phyloP scores from a whole-genome alignment of 2,113 vertebrate species.

The Spermophilus dauricus region DNA sequence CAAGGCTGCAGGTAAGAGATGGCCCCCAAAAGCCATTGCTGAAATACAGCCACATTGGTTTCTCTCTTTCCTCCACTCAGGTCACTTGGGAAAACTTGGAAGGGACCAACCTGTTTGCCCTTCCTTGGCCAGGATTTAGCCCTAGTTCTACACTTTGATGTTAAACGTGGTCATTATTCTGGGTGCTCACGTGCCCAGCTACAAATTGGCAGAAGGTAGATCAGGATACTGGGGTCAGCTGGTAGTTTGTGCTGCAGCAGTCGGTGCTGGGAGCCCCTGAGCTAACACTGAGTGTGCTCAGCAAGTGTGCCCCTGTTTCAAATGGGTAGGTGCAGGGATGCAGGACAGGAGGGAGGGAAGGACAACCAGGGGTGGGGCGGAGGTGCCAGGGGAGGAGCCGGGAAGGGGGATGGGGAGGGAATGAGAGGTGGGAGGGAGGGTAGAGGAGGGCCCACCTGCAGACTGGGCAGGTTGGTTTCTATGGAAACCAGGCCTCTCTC shows the following conservation, averaged over 20 bases:
- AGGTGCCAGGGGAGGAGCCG: not conserved
- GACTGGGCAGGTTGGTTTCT: not conserved
- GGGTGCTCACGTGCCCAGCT: not conserved
- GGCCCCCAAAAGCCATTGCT: no score
- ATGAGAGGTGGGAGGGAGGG: not conserved
- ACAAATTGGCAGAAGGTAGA: not conserved
- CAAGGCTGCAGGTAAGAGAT: no score
- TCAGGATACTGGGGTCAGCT: no score
- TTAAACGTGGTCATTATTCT: not conserved
- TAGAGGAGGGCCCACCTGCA: not conserved
- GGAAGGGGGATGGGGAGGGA: not conserved
- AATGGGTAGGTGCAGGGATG: not conserved
- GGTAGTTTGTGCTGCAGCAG: not conserved
- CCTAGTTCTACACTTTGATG: not conserved
- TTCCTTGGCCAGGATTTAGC: not conserved
- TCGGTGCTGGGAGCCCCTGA: not conserved
- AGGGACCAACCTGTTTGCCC: not conserved
- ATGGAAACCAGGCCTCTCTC: not conserved
- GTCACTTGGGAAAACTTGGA: not conserved
- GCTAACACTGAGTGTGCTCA: not conserved
- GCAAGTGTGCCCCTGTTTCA: not conserved
- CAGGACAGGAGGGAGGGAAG: no score
- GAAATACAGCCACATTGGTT: no score
- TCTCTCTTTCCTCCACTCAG: not conserved
- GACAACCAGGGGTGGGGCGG: fast-evolving